Conservation (phyloP, 2,113 vertebrate genomes). For the Eclectus roratus region DNA sequence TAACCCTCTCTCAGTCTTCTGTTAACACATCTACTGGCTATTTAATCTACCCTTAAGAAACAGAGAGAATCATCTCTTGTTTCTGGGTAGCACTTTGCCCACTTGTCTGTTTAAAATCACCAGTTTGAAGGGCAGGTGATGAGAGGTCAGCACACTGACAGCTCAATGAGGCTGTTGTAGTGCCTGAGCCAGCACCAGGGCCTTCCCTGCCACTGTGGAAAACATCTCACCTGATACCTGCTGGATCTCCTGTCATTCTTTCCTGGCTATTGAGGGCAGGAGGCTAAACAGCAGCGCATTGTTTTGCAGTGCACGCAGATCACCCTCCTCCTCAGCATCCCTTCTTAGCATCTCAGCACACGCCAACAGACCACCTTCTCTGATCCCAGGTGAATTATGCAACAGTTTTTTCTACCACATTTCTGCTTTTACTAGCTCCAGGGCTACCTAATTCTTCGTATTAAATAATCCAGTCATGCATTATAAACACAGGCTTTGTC, state of each 20-base stretch:
- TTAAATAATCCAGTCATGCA: not conserved
- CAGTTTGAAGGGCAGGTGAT: not conserved
- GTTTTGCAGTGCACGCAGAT: not conserved
- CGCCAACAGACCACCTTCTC: not conserved
- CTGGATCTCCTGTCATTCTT: not conserved
- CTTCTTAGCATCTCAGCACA: not conserved
- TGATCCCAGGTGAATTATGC: not conserved
- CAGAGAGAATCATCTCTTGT: not conserved
- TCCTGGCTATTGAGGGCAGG: fast-evolving
- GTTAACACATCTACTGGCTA: not conserved
- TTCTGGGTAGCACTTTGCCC: not conserved
- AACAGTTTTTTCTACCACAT: not conserved
- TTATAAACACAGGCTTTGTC: not conserved
- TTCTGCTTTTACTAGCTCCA: not conserved
- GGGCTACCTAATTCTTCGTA: not conserved
- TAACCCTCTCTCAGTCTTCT: not conserved
- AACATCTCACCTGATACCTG: fast-evolving
- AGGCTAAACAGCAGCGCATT: fast-evolving
- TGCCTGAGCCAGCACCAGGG: not conserved
- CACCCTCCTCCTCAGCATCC: not conserved
- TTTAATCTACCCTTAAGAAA: not conserved
- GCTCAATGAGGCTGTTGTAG: not conserved
- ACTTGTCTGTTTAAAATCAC: not conserved
- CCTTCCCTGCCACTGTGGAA: not conserved
- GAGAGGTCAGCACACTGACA: not conserved